phyloP scores from a whole-genome alignment of 2,113 vertebrate genomes.

The Phycodurus eques region DNA sequence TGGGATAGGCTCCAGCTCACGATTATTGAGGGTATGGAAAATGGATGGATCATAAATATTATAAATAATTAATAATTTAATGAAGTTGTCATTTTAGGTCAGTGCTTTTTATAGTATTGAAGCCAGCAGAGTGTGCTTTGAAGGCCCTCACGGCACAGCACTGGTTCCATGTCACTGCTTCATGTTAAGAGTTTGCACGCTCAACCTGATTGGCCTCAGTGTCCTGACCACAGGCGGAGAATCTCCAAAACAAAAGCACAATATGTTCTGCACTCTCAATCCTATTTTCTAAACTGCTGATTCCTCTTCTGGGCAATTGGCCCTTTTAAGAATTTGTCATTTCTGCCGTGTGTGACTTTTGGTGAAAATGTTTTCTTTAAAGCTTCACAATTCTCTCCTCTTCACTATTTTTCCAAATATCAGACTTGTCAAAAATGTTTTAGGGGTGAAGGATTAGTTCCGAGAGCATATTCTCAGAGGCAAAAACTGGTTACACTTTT shows the following conservation, averaged over 20 bases:
- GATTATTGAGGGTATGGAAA: too few species aligned
- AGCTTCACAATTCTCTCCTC: slow-evolving; percentile 5
- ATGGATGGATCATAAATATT: too few species aligned
- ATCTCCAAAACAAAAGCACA: slow-evolving; percentile 44
- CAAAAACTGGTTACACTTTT: not conserved
- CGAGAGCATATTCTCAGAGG: not conserved
- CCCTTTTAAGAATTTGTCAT: slow-evolving; percentile 26
- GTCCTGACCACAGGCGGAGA: slow-evolving; percentile 43
- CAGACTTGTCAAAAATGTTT: not conserved
- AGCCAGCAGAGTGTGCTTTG: too few species aligned
- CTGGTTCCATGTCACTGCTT: slow-evolving; percentile 36
- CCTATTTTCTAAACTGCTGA: slow-evolving; percentile 54
- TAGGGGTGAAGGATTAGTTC: not conserved
- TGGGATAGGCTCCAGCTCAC: too few species aligned
- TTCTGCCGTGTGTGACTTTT: slow-evolving; percentile 30
- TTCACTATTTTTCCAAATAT: not conserved
- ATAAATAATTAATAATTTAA: too few species aligned
- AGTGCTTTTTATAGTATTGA: too few species aligned
- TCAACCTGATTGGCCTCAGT: slow-evolving; percentile 35
- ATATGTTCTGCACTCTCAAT: slow-evolving; percentile 37
- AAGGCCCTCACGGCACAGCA: too few species aligned
- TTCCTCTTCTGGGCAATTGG: slow-evolving; percentile 24
- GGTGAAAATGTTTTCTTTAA: slow-evolving; percentile 14
- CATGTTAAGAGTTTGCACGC: slow-evolving; percentile 28
- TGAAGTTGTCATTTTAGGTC: too few species aligned